Conservation (phyloP, 92 coral and sea anemone genomes). For the Porites rus region DNA sequence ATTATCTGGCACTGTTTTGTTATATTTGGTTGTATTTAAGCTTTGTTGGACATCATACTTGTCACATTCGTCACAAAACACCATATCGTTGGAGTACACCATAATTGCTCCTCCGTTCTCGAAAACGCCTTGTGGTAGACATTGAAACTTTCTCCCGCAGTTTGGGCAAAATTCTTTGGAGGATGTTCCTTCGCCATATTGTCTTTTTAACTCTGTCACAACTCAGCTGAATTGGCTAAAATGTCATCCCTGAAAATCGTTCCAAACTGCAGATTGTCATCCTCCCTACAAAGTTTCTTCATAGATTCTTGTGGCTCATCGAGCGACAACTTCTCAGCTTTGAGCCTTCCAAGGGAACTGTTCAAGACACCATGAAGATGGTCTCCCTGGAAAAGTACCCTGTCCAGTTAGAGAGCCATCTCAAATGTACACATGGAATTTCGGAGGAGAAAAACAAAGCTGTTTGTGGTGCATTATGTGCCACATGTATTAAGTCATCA, state of each 20-base stretch:
- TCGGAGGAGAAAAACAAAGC: constrained; percentile 12
- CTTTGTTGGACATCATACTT: no score
- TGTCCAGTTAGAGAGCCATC: neutral
- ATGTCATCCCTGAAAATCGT: no score
- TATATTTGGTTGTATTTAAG: neutral
- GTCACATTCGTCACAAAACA: no score
- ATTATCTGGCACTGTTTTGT: neutral
- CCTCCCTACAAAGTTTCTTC: neutral
- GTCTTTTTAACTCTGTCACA: no score
- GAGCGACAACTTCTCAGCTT: constrained; percentile 8
- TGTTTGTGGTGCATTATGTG: constrained; percentile 31
- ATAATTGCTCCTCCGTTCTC: no score
- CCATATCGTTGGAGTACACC: no score
- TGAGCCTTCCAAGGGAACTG: neutral
- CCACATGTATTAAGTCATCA: neutral
- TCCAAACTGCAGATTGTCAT: neutral
- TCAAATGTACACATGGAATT: neutral
- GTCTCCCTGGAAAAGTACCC: constrained; percentile 16
- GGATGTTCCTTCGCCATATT: no score
- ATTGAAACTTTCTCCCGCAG: no score
- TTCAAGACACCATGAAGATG: constrained; percentile 1
- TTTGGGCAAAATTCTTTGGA: no score
- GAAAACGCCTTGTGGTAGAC: no score
- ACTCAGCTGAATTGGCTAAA: neutral
- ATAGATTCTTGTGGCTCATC: constrained; percentile 12